Conservation (phyloP, 2,797 vertebrate species). For the Lindbergichthys nudifrons region DNA sequence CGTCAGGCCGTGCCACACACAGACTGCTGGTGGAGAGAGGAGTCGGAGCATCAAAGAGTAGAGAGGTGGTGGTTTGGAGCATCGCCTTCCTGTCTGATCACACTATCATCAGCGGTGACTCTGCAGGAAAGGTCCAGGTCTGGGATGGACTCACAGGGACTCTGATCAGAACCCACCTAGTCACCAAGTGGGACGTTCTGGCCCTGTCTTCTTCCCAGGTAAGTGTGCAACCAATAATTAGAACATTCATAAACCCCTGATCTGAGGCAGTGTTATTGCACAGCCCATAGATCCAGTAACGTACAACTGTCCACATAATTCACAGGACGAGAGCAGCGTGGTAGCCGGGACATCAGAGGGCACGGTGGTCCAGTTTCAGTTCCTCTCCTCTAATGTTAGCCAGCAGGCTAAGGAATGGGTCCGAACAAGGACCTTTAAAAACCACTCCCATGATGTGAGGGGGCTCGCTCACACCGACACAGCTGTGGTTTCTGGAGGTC, state of each 20-base stretch:
- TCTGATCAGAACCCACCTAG: conserved; percentile 83
- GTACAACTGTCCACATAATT: neutral
- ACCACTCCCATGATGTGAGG: conserved; percentile 93
- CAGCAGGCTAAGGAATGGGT: conserved; percentile 89
- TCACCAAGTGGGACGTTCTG: conserved; percentile 88
- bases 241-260: neutral
- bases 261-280: neutral
- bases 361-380: conserved; percentile 91
- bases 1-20: conserved; percentile 85
- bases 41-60: conserved; percentile 56
- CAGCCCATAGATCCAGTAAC: neutral
- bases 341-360: conserved; percentile 93
- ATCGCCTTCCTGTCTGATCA: conserved; percentile 86
- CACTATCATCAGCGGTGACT: conserved; percentile 90
- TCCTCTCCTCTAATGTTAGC: conserved; percentile 79
- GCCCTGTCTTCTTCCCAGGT: conserved; percentile 88
- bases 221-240: conserved; percentile 16
- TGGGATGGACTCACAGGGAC: conserved; percentile 92
- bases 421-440: conserved; percentile 91
- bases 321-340: conserved; percentile 91
- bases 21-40: conserved; percentile 88
- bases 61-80: conserved; percentile 91
- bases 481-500: conserved; percentile 93
- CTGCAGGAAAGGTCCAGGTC: conserved; percentile 92
- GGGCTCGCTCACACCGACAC: conserved; percentile 87